phyloP scores from a whole-genome alignment of 2,888 invertebrate species.

The Anthoptus insignis region DNA sequence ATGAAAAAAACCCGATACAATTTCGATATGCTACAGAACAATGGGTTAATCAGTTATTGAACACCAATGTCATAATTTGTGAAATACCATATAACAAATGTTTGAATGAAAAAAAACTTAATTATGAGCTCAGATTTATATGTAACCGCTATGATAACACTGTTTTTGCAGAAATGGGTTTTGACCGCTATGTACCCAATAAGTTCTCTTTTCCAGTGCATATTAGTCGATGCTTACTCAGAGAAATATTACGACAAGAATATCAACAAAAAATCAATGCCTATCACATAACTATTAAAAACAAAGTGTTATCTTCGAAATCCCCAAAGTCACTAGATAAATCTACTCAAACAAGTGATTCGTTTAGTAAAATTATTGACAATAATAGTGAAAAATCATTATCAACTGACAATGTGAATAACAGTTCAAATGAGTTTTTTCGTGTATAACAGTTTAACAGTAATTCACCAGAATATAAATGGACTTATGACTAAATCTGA shows the following conservation, averaged over 20 bases:
- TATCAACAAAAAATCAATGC: conserved; percentile 23
- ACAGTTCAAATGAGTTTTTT: no score
- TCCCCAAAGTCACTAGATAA: no score
- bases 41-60: neutral
- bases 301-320: no score
- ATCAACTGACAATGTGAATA: no score
- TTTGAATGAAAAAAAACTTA: conserved; percentile 35
- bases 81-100: conserved; percentile 28
- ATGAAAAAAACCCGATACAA: neutral
- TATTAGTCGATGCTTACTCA: conserved; percentile 21
- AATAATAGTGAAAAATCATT: no score
- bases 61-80: neutral
- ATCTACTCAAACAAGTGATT: no score
- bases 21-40: neutral
- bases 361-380: no score
- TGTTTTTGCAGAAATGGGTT: conserved; percentile 15
- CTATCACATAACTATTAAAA: neutral
- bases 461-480: no score
- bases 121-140: conserved; percentile 23
- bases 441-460: no score
- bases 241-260: conserved; percentile 27
- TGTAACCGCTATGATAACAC: conserved; percentile 28
- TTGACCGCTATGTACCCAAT: conserved; percentile 15
- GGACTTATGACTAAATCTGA: no score
- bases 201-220: conserved; percentile 5